These are phyloP conservation scores for Serinus canaria DNA, from an alignment of 2,113 vertebrate species.

Conservation along the genomic window DNA sequence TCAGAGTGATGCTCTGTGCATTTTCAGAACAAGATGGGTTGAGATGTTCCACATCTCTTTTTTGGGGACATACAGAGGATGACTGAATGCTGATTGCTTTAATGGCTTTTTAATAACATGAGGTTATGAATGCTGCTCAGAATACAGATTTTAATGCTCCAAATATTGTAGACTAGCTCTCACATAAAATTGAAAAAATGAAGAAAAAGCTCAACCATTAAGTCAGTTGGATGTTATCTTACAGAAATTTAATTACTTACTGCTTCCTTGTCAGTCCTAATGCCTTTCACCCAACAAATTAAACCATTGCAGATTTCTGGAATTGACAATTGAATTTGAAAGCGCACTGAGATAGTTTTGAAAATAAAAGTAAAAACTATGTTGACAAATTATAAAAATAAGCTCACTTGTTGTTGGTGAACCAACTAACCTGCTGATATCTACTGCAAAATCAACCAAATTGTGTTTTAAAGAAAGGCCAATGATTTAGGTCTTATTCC, in stretches of 20 bases:
- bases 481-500: background rate
- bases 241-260: slow-evolving; percentile 31
- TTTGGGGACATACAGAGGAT: background rate
- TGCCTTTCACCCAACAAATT: background rate
- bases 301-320: background rate
- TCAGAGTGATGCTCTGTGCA: background rate
- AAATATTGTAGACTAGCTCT: background rate
- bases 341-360: background rate
- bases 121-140: background rate
- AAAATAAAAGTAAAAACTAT: background rate
- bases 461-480: background rate
- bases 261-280: background rate
- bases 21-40: background rate
- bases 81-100: background rate
- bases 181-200: background rate
- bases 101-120: background rate
- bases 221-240: background rate
- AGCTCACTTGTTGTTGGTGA: background rate
- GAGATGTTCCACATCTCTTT: background rate
- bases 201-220: background rate
- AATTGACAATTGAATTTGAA: slow-evolving; percentile 1
- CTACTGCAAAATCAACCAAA: background rate
- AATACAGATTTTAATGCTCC: background rate
- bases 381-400: background rate
- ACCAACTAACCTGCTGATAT: background rate